Evolutionary conservation across 2,797 vertebrate species (phyloP), one percentile per base, ranked within the genome.

Genomic region (Hemitrygon akajei): DNA sequence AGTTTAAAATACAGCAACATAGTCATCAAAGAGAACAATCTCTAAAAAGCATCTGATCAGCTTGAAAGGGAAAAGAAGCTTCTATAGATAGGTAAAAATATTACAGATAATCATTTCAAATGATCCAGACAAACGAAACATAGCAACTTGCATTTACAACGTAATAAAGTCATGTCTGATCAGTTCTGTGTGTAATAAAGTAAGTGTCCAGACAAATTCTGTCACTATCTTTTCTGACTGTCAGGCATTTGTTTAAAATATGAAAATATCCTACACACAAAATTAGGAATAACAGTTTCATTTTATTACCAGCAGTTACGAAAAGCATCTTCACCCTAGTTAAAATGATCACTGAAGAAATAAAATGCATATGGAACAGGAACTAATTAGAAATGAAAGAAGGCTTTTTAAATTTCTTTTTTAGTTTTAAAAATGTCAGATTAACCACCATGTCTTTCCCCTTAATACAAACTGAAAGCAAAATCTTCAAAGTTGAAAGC

Each of bases 41-140:
- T 92, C 40, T 56, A 93, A 93, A 75, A 47, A 93, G 34, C 71
- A 56, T 93, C 37, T 93, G 30, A 93, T 93, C 40, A 93, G 91
- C 37, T 37, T 20, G 47, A 30, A 86, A 93, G 30, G 66, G 37
- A 73, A 75, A 71, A 76, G 27, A 92, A 75, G 22, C 11, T 75
- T 75, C 56, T 47, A 75, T 92, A 73, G 40, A 73, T 37, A 91
- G 37, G 7, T 16, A 47, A 20, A 5, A 40, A 92, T 22, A 75
- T 75, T 93, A 75, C 34, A 93, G 69, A n/a, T 56, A 73, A 75
- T 16, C 76, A 76, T 56, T 93, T 92, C 76, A 93, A 93, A 93
- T 22, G 73, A 47, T 76, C 37, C 47, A 76, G 91, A 47, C 69
- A 76, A 71, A 93, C 91, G 47, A 89, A 76, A 93, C 91, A 93